phyloP scores from a whole-genome alignment of 2,797 vertebrate species.

The Dryobates pubescens region DNA sequence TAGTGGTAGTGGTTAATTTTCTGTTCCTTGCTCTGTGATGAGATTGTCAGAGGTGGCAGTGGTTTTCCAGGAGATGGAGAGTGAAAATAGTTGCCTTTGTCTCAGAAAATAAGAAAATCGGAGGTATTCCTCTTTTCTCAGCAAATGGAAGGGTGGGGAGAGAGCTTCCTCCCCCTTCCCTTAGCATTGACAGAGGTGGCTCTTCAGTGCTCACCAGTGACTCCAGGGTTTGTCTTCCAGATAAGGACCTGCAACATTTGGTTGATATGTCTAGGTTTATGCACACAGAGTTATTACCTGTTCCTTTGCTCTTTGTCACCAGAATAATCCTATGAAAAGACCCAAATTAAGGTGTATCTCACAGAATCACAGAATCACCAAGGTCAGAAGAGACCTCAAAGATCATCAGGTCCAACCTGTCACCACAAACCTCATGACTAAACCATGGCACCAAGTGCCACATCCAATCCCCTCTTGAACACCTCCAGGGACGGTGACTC shows the following conservation, averaged over 20 bases:
- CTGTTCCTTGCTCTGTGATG: background rate
- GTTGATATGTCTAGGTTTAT: background rate
- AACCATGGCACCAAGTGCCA: no score
- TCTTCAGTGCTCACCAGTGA: background rate
- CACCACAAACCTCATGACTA: no score
- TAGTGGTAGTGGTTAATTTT: background rate
- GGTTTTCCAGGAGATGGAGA: background rate
- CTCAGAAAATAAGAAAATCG: background rate
- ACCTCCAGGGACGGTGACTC: no score
- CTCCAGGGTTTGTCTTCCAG: background rate
- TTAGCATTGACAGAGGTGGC: background rate
- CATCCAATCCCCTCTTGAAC: no score
- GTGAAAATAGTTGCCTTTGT: background rate
- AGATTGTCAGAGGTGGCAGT: background rate
- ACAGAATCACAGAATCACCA: no score
- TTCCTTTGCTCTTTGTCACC: background rate
- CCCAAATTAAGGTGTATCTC: background rate
- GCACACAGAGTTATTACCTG: background rate
- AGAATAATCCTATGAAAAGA: background rate
- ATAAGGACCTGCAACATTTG: background rate
- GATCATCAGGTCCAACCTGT: no score
- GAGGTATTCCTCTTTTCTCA: background rate
- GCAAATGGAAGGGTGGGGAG: background rate
- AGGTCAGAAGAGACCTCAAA: no score
- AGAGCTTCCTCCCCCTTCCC: accelerated